These are phyloP conservation scores for Cuniculus paca DNA, from an alignment of 2,797 vertebrate genomes.

Conservation along the genomic window DNA sequence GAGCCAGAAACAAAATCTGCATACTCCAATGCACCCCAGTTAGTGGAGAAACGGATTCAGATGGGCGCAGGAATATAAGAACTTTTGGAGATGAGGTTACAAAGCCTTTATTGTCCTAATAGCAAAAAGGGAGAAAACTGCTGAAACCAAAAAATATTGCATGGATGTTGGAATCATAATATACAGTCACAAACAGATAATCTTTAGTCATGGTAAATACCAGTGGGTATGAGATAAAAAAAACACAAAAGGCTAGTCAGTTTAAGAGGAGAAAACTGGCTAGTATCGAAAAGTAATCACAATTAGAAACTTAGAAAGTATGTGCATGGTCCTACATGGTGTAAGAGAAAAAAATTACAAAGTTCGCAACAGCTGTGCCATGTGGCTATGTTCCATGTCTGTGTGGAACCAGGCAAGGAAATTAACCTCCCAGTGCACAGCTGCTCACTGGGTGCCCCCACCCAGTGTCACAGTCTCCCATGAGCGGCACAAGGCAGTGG, in stretches of 20 bases:
- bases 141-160: not conserved
- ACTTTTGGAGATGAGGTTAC: not conserved
- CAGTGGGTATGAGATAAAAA: too few species aligned
- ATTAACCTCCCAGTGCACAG: not conserved
- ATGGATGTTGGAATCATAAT: too few species aligned
- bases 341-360: not conserved
- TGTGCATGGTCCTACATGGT: not conserved
- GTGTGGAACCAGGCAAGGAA: not conserved
- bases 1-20: not conserved
- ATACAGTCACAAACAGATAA: not conserved
- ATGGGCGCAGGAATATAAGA: too few species aligned
- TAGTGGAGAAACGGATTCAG: not conserved
- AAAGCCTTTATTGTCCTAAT: not conserved
- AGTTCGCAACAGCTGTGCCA: not conserved
- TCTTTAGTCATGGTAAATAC: not conserved
- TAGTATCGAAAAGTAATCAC: not conserved
- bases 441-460: fast-evolving
- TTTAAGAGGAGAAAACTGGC: too few species aligned
- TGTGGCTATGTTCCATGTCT: not conserved
- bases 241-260: not conserved
- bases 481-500: not conserved
- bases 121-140: not conserved
- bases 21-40: fast-evolving
- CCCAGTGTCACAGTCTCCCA: not conserved
- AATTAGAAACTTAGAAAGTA: not conserved